A percentile compares a stretch with the other conserved stretches of the same genome.
phyloP scores from a whole-genome alignment of 2,113 vertebrate genomes.

The Deroptyus accipitrinus region DNA sequence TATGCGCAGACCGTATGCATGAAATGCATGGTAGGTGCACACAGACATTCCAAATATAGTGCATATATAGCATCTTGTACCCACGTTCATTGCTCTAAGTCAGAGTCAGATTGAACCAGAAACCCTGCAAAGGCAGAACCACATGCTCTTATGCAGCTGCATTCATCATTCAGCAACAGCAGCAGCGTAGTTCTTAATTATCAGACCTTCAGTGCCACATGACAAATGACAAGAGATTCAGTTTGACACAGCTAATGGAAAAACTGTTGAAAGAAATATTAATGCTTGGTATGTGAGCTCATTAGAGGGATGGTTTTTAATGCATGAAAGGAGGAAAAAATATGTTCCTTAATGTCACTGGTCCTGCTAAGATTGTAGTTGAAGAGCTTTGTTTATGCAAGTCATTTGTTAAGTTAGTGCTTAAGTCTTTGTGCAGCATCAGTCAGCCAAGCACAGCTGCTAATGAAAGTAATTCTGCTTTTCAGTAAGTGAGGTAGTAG shows the following conservation, averaged over 20 bases:
- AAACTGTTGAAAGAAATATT: conserved; percentile 21
- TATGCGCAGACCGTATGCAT: background rate
- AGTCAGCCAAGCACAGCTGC: background rate
- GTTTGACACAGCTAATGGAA: conserved; percentile 31
- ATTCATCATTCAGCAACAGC: background rate
- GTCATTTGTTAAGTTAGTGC: background rate
- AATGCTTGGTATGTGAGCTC: background rate
- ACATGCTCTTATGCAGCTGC: background rate
- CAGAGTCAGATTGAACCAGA: background rate
- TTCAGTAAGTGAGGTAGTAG: background rate
- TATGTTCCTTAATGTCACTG: background rate
- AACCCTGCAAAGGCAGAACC: background rate
- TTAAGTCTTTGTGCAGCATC: background rate
- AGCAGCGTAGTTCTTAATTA: background rate
- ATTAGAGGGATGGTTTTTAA: conserved; percentile 26
- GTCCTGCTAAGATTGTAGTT: background rate
- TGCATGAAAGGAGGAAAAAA: background rate
- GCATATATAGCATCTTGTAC: background rate
- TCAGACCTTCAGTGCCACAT: background rate
- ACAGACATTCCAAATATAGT: background rate
- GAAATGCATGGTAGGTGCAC: background rate
- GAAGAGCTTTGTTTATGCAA: background rate
- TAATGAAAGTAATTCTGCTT: background rate
- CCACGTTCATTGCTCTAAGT: accelerated
- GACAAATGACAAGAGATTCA: background rate